Base-by-base conservation (phyloP, 2,797 vertebrate species). In the Tadarida brasiliensis region DNA sequence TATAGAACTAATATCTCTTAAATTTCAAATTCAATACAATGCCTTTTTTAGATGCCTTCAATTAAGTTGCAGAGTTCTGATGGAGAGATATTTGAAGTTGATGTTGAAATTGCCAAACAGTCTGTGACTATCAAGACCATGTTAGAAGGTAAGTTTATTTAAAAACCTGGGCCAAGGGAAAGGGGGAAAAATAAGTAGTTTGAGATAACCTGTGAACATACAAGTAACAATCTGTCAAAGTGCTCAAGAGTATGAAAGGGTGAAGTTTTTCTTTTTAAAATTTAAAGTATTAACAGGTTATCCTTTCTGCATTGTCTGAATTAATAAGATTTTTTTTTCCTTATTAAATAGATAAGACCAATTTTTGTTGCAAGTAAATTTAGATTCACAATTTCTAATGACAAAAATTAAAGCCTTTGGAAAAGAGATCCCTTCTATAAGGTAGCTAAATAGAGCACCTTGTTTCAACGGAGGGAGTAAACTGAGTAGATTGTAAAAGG, bases 81-180 rank as follows among this genome's bases (percentile, higher is more conserved):
- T 99, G 99, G 99, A 96, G 99, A 99, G 96, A 99, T 99, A 98
- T 99, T 99, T 81, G 99, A 99, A 98, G 99, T 99, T 94, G 99
- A 99, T 94, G 99, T 99, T 78, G 99, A 99, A 98, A 99, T 99
- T 97, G 99, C 99, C 26, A 99, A 99, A 91, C 99, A 99, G 95
- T 99, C 99, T 63, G 99, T 99, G 83, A 99, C 99, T 93, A 99
- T 99, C 96, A 99, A 99, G 98, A 99, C 99, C 24, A 99, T 99
- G 99, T 98, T 99, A 96, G 99, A 99, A 99, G 99, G 99, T 99
- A 98, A 98, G 97, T 91, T 63, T 14, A 5, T 5, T 82, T 96
- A 98, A 98, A 98, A 99, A 67, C 24, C 5, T 89, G 7, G 63
- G 57, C 83, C 26, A 12, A 12, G 22, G 20, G 6, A 65, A 78